phyloP scores from a whole-genome alignment of 2,888 invertebrate species.

The Congeria kusceri region DNA sequence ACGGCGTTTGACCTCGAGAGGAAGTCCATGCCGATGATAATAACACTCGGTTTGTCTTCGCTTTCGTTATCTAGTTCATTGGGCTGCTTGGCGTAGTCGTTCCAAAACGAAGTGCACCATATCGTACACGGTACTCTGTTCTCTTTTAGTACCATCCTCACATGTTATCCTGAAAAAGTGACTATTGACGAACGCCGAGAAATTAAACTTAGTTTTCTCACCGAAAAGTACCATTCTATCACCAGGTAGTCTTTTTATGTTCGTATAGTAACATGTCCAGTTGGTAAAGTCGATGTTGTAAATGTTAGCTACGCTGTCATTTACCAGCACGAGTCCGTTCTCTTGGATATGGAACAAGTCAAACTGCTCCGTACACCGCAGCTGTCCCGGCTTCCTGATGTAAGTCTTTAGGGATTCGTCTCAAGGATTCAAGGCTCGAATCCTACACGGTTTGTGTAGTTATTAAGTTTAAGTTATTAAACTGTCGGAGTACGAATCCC shows the following conservation, averaged over 20 bases:
- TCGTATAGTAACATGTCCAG: no score
- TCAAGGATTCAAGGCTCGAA: no score
- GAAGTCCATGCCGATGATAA: conserved; percentile 45
- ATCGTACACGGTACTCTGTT: neutral
- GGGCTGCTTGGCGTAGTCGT: neutral
- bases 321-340: no score
- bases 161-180: conserved; percentile 5
- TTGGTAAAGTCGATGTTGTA: no score
- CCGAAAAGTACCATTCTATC: neutral
- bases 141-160: neutral
- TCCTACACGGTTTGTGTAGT: no score
- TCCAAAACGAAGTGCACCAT: conserved; percentile 7
- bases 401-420: no score
- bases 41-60: conserved; percentile 16
- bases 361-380: no score
- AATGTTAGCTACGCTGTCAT: no score
- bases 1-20: conserved; percentile 37
- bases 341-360: no score
- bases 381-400: no score
- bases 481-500: no score
- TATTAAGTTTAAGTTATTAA: no score
- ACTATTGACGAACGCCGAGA: neutral
- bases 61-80: conserved; percentile 1
- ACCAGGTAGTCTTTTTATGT: neutral
- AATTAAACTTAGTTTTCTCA: neutral